Evolutionary conservation across 2,888 invertebrate genomes (phyloP).

Genomic region (Sphinx pinastri): DNA sequence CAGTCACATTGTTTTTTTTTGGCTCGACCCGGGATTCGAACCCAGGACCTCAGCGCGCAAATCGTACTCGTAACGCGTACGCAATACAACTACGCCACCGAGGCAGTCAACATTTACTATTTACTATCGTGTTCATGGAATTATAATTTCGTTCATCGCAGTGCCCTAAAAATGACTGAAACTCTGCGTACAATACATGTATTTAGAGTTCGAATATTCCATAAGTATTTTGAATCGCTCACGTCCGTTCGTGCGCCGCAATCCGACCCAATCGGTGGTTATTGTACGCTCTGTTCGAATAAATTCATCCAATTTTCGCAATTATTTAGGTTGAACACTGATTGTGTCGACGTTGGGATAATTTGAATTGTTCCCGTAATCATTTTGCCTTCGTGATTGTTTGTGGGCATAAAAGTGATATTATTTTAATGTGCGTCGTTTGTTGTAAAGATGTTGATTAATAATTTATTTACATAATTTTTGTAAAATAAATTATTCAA

Average conservation of each 20-base stretch:
- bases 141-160: no score
- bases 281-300: constrained; percentile 8
- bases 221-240: constrained; percentile 12
- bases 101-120: no score
- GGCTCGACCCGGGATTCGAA: no score
- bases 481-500: no score
- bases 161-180: neutral
- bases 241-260: constrained; percentile 17
- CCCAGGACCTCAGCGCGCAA: no score
- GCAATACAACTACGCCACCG: no score
- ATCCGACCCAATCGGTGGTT: constrained; percentile 16
- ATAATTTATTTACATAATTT: no score
- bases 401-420: neutral
- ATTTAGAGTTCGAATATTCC: constrained; percentile 2
- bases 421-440: neutral
- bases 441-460: neutral
- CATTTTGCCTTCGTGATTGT: neutral
- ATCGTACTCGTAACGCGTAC: no score
- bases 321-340: constrained; percentile 15
- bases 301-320: constrained; percentile 21
- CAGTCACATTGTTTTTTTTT: no score
- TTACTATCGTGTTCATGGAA: no score
- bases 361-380: constrained; percentile 24
- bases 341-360: constrained; percentile 7
- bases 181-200: neutral